phyloP scores from a whole-genome alignment of 2,797 vertebrate genomes.

The Paramormyrops hopkinsi region DNA sequence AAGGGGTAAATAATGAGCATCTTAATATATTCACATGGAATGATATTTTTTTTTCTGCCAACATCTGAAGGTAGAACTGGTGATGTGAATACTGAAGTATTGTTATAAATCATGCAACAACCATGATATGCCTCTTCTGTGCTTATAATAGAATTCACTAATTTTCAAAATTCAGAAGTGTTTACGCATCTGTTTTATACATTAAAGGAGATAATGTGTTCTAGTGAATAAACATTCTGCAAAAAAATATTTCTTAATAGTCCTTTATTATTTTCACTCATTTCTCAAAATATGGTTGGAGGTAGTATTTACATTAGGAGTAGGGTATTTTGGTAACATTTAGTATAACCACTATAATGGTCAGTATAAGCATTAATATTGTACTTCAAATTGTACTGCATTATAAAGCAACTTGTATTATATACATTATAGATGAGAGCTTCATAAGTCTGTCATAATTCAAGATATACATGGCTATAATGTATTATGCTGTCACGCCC shows the following conservation, averaged over 20 bases:
- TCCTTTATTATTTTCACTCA: neutral
- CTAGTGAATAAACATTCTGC: neutral
- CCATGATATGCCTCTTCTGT: neutral
- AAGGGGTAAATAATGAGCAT: constrained; percentile 11
- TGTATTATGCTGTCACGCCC: neutral
- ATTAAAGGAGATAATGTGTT: neutral
- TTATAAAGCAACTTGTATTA: neutral
- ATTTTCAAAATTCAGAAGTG: neutral
- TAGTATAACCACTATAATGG: neutral
- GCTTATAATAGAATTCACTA: neutral
- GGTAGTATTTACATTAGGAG: neutral
- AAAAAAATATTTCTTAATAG: neutral
- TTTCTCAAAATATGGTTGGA: neutral
- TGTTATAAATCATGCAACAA: constrained; percentile 2
- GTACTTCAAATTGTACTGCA: neutral
- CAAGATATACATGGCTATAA: neutral
- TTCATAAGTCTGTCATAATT: neutral
- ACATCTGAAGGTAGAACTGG: neutral
- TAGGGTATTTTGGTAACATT: neutral
- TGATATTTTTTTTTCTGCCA: neutral
- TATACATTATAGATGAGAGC: neutral
- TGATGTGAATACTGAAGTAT: neutral
- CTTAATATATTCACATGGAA: neutral
- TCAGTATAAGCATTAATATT: neutral
- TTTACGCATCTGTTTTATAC: neutral